phyloP scores from a whole-genome alignment of 2,113 vertebrate species.

The Argyrosomus japonicus region DNA sequence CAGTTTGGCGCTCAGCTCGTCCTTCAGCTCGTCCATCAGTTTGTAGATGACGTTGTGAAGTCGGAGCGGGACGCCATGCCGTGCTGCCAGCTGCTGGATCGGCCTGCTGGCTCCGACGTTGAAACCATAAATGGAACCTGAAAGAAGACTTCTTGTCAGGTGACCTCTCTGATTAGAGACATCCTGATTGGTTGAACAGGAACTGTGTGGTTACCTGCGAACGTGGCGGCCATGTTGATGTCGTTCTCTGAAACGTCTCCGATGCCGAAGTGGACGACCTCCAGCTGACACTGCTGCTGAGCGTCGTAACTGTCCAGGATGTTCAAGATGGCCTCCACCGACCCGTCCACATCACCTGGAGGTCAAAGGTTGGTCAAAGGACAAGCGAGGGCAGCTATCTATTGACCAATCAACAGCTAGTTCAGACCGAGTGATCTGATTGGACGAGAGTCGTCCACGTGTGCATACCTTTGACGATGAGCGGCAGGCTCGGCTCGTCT shows the following conservation, averaged over 20 bases:
- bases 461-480: slow-evolving; percentile 92
- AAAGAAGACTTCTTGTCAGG: too few relatives aligned
- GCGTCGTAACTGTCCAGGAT: slow-evolving; percentile 91
- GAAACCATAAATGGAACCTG: slow-evolving; percentile 94
- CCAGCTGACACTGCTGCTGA: slow-evolving; percentile 88
- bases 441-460: too few relatives aligned
- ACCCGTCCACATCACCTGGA: slow-evolving; percentile 95
- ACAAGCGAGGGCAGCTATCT: too few relatives aligned
- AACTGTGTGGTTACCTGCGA: slow-evolving; percentile 83
- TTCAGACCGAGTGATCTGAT: too few relatives aligned
- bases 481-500: slow-evolving; percentile 76
- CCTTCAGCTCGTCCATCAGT: slow-evolving; percentile 91
- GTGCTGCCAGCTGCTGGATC: slow-evolving; percentile 87
- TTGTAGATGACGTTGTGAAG: slow-evolving; percentile 92
- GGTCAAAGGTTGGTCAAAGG: neutral
- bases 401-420: too few relatives aligned
- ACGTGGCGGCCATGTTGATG: slow-evolving; percentile 89
- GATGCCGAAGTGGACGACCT: slow-evolving; percentile 91
- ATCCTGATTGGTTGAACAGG: too few relatives aligned
- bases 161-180: too few relatives aligned
- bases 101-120: slow-evolving; percentile 85
- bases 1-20: slow-evolving; percentile 87
- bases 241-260: slow-evolving; percentile 94
- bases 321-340: slow-evolving; percentile 91
- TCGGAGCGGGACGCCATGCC: slow-evolving; percentile 86